Conservation (phyloP, 2,888 invertebrate species). For the Watsonalla cultraria region DNA sequence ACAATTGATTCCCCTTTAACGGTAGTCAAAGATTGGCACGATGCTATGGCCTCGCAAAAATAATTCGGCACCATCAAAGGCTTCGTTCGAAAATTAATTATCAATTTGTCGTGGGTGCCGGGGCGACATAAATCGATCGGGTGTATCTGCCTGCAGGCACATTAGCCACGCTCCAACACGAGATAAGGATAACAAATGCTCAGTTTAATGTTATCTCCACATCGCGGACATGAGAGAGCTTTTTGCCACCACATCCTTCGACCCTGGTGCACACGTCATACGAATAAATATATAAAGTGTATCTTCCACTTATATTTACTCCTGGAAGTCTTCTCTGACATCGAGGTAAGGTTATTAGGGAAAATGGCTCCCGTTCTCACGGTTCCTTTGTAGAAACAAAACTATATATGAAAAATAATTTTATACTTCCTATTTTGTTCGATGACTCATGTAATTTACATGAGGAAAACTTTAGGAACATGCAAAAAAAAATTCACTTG, state of each 20-base stretch:
- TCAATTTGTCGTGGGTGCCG: constrained; percentile 77
- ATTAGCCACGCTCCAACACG: constrained; percentile 73
- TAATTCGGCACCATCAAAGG: constrained; percentile 73
- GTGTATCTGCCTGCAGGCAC: constrained; percentile 69
- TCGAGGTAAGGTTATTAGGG: not conserved
- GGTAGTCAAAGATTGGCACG: constrained; percentile 47
- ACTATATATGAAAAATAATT: too few species aligned
- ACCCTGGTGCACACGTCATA: constrained; percentile 41
- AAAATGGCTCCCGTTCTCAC: too few species aligned
- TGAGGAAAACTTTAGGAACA: too few species aligned
- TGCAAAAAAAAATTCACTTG: too few species aligned
- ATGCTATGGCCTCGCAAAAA: constrained; percentile 53
- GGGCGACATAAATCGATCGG: constrained; percentile 76
- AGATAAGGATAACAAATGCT: constrained; percentile 78
- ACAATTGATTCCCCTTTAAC: constrained; percentile 35
- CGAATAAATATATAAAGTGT: not conserved
- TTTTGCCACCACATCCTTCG: constrained; percentile 75
- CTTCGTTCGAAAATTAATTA: constrained; percentile 72
- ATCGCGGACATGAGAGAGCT: constrained; percentile 76
- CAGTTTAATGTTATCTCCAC: constrained; percentile 76
- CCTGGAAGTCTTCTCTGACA: not conserved
- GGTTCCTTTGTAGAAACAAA: too few species aligned
- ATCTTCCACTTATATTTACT: not conserved
- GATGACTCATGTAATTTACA: too few species aligned
- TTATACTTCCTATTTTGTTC: too few species aligned